phyloP scores from a whole-genome alignment of 1,140 invertebrate species.

The Pollicipes pollicipes region DNA sequence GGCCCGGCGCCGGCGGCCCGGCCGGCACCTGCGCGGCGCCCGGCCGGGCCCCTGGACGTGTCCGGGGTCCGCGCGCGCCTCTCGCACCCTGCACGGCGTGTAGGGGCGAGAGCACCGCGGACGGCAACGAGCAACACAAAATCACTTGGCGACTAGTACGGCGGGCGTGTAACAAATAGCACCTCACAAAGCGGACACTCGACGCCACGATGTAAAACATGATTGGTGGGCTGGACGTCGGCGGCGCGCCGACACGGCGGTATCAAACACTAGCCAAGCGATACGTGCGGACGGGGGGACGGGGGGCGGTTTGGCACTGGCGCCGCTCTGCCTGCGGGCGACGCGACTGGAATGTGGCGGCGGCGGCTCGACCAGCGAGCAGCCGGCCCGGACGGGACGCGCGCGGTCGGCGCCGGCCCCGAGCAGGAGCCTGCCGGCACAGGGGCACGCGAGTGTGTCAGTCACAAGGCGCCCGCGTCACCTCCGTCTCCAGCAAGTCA shows the following conservation, averaged over 20 bases:
- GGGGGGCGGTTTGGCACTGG: background rate
- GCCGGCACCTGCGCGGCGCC: no score
- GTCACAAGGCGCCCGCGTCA: background rate
- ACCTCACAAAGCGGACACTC: background rate
- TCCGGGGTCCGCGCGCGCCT: background rate
- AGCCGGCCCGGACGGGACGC: no score
- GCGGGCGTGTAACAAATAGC: no score
- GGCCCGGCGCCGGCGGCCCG: no score
- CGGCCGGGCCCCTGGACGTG: no score
- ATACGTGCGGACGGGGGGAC: no score
- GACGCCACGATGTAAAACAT: background rate
- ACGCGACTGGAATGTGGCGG: background rate
- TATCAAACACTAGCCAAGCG: no score
- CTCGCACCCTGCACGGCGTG: background rate
- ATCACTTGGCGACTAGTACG: no score
- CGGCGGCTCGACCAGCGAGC: background rate
- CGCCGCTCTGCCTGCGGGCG: background rate
- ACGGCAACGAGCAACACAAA: no score
- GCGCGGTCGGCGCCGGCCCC: no score
- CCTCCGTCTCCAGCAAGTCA: no score
- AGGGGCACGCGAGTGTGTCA: background rate
- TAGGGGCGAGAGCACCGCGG: background rate
- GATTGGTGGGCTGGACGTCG: background rate
- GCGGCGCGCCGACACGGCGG: background rate
- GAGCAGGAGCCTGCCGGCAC: background rate